Evolutionary conservation across 2,888 invertebrate species (phyloP).

Genomic region (Dynastes hyllus): DNA sequence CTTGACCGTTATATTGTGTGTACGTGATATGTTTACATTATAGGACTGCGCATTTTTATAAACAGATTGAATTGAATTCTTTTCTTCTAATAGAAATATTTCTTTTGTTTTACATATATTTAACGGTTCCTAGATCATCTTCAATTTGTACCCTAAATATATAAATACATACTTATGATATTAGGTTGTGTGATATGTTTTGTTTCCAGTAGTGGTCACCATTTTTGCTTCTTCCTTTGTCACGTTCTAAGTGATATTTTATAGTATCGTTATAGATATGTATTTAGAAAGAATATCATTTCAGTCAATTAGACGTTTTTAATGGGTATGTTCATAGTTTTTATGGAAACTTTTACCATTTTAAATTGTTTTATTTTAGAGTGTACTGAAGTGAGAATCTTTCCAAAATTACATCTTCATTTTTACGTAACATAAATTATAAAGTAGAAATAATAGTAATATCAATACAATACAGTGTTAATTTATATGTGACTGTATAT

Average conservation of each 20-base stretch:
- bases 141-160: conserved; percentile 17
- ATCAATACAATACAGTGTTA: not conserved
- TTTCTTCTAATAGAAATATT: not conserved
- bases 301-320: not conserved
- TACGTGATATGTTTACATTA: conserved; percentile 15
- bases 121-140: conserved; percentile 5
- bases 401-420: not conserved
- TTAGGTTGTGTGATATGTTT: conserved; percentile 21
- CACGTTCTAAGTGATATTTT: not conserved
- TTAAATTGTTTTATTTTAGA: too few relatives aligned
- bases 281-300: not conserved
- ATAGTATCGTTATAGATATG: not conserved
- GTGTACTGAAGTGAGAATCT: too few relatives aligned
- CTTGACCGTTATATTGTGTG: conserved; percentile 6
- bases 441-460: not conserved
- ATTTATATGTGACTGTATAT: conserved; percentile 25
- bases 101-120: not conserved
- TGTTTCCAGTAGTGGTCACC: not conserved
- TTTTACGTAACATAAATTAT: not conserved
- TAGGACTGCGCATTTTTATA: conserved; percentile 5
- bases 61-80: not conserved
- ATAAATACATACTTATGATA: conserved; percentile 6
- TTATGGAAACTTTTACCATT: too few relatives aligned
- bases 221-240: not conserved
- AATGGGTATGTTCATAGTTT: too few relatives aligned